Percentiles rank a stretch among this genome's conserved stretches.
These are phyloP conservation scores for Pitangus sulphuratus DNA, from an alignment of 2,797 vertebrate genomes.

Conservation along the genomic window DNA sequence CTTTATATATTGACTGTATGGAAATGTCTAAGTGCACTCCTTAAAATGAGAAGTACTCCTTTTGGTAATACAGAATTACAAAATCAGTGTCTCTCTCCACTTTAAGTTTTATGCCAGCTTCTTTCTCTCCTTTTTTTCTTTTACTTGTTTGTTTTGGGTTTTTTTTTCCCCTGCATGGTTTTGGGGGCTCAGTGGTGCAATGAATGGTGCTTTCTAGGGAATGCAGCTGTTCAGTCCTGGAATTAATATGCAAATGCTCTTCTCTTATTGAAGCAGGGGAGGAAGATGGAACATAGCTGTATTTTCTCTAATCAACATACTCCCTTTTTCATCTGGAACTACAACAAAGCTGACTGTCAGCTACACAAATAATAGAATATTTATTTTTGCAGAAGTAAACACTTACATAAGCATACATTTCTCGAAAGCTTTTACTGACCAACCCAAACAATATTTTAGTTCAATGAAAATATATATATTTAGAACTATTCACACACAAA, in stretches of 20 bases:
- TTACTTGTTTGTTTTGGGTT: too few species aligned
- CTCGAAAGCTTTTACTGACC: conserved; percentile 59
- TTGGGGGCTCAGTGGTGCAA: not conserved
- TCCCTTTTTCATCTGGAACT: conserved; percentile 47
- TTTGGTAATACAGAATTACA: not conserved
- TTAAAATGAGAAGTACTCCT: not conserved
- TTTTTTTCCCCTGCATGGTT: not conserved
- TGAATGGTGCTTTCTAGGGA: conserved; percentile 51
- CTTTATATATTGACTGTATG: not conserved
- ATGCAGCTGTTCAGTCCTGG: conserved; percentile 57
- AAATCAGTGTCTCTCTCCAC: not conserved
- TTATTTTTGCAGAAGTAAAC: conserved; percentile 62
- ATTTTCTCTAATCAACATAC: conserved; percentile 61
- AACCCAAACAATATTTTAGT: conserved; percentile 65
- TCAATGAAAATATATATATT: conserved; percentile 32
- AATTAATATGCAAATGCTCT: conserved; percentile 66
- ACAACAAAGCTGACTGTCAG: conserved; percentile 67
- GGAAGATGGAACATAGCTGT: conserved; percentile 50
- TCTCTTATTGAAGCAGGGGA: conserved; percentile 29
- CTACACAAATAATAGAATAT: conserved; percentile 56
- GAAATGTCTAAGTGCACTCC: not conserved
- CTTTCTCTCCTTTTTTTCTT: not conserved
- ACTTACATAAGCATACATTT: conserved; percentile 23
- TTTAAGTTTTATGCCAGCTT: not conserved
- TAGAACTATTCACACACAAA: conserved; percentile 48